These are phyloP conservation scores for Plemyria rubiginata DNA, from an alignment of 2,888 invertebrate genomes.

Conservation along the genomic window DNA sequence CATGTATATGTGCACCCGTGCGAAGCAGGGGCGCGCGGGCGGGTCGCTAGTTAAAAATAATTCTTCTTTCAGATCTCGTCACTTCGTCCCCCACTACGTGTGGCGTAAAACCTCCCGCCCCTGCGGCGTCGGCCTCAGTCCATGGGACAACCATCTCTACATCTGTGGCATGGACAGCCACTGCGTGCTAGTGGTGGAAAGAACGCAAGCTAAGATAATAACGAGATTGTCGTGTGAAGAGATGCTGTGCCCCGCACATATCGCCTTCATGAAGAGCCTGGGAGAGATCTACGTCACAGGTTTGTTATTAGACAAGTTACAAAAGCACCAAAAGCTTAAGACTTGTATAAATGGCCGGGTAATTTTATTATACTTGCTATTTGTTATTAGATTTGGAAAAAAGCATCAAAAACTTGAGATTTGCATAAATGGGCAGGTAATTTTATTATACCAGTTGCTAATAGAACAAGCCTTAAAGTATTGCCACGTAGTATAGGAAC, in stretches of 20 bases:
- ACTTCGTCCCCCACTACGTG: slow-evolving; percentile 81
- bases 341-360: too few relatives aligned
- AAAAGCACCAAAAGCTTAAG: too few relatives aligned
- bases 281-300: slow-evolving; percentile 87
- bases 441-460: too few relatives aligned
- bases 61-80: slow-evolving; percentile 67
- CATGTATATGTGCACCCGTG: too few relatives aligned
- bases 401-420: too few relatives aligned
- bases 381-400: too few relatives aligned
- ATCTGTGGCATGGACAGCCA: slow-evolving; percentile 89
- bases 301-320: slow-evolving; percentile 47
- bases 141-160: slow-evolving; percentile 85
- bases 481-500: too few relatives aligned
- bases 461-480: too few relatives aligned
- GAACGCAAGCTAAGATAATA: slow-evolving; percentile 79
- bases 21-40: too few relatives aligned
- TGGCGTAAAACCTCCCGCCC: slow-evolving; percentile 87
- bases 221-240: slow-evolving; percentile 80
- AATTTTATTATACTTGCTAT: too few relatives aligned
- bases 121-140: slow-evolving; percentile 87
- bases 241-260: slow-evolving; percentile 86
- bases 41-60: too few relatives aligned
- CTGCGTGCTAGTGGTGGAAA: slow-evolving; percentile 79
- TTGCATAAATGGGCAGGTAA: too few relatives aligned
- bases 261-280: slow-evolving; percentile 83